These are phyloP conservation scores for Brachionus sp. DNA, from an alignment of 1,140 invertebrate genomes.

Conservation along the genomic window DNA sequence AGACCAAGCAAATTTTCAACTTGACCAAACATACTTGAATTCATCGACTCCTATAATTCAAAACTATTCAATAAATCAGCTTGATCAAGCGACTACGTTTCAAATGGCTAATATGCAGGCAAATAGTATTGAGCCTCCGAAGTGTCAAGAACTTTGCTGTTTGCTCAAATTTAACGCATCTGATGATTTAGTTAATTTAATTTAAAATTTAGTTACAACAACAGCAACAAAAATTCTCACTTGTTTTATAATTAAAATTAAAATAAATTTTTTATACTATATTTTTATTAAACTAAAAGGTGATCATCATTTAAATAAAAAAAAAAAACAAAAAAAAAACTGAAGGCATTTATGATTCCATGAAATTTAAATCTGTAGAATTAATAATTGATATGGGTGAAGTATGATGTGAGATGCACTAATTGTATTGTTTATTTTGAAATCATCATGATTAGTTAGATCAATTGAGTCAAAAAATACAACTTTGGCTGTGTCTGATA, in stretches of 20 bases:
- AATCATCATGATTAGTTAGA: background rate
- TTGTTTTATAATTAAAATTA: background rate
- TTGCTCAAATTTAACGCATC: background rate
- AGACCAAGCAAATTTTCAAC: background rate
- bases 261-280: background rate
- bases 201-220: background rate
- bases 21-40: background rate
- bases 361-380: background rate
- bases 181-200: background rate
- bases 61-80: background rate
- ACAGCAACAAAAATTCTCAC: too few species aligned
- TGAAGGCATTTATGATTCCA: background rate
- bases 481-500: background rate
- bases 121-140: background rate
- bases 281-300: background rate
- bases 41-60: background rate
- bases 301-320: background rate
- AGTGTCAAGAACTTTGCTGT: constrained; percentile 37
- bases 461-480: background rate
- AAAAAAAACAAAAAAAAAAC: too few species aligned
- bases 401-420: background rate
- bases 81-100: background rate
- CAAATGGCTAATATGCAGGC: background rate
- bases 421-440: background rate
- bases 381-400: background rate